Percentiles rank a stretch among this genome's conserved stretches.
phyloP scores from a whole-genome alignment of 1,140 invertebrate species.

The Acarapis woodi region DNA sequence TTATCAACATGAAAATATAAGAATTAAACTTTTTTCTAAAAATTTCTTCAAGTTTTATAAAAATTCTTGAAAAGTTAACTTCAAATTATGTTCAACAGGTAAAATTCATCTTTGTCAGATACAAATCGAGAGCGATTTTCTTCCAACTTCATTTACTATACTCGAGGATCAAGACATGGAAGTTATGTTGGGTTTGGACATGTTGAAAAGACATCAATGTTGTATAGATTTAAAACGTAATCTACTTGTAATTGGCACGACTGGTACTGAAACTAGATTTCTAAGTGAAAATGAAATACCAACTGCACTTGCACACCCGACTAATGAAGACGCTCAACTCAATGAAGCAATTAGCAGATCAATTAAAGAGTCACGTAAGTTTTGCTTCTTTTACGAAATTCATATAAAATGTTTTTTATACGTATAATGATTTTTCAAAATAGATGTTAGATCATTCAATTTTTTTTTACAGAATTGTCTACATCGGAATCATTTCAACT shows the following conservation, averaged over 20 bases:
- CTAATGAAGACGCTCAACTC: conserved; percentile 8
- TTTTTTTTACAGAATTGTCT: too few relatives aligned
- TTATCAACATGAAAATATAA: conserved; percentile 4
- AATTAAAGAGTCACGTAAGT: neutral
- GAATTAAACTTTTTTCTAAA: too few relatives aligned
- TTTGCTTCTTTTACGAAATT: too few relatives aligned
- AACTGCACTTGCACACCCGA: conserved; percentile 16
- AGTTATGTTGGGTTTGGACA: conserved; percentile 85
- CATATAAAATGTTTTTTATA: too few relatives aligned
- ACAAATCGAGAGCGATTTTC: conserved; percentile 68
- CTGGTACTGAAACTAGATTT: conserved; percentile 67
- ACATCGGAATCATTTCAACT: too few relatives aligned
- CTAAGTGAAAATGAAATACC: conserved; percentile 58
- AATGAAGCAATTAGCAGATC: conserved; percentile 13
- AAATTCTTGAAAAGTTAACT: too few relatives aligned
- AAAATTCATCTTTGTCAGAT: conserved; percentile 29
- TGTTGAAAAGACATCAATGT: conserved; percentile 89
- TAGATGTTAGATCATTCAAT: too few relatives aligned
- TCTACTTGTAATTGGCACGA: conserved; percentile 71
- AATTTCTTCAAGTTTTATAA: too few relatives aligned
- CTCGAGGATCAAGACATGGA: conserved; percentile 92
- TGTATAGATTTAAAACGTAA: conserved; percentile 72
- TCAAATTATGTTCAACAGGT: too few relatives aligned
- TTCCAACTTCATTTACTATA: conserved; percentile 90
- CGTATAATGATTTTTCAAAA: too few relatives aligned